phyloP scores from a whole-genome alignment of 2,888 invertebrate species.

The Rotaria magnacalcarata region DNA sequence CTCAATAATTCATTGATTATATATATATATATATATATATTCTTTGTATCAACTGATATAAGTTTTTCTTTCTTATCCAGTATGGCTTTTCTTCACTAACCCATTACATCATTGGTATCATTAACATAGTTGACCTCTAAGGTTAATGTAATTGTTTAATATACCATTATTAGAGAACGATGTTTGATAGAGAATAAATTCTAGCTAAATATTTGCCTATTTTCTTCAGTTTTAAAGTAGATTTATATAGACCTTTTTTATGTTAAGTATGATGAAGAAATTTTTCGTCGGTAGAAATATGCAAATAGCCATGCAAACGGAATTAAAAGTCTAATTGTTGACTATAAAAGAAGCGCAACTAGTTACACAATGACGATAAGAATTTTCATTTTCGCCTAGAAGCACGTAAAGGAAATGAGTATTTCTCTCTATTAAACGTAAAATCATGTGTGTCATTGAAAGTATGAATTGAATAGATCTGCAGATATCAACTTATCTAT shows the following conservation, averaged over 20 bases:
- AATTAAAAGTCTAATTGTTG: neutral
- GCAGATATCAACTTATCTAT: too few species aligned
- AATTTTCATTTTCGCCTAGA: neutral
- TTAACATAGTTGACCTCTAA: slow-evolving; percentile 20
- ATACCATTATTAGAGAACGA: neutral
- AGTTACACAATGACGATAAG: neutral
- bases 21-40: neutral
- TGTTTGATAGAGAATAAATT: neutral
- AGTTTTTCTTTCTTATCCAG: neutral
- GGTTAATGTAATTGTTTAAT: slow-evolving; percentile 11
- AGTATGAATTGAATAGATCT: too few species aligned
- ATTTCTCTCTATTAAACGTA: neutral
- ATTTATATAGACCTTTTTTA: neutral
- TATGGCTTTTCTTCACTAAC: slow-evolving; percentile 7
- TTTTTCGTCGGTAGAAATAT: neutral
- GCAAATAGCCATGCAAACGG: neutral
- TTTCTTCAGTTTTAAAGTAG: neutral
- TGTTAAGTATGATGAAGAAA: neutral
- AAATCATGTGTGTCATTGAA: too few species aligned
- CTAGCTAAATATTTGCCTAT: neutral
- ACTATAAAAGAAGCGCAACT: neutral
- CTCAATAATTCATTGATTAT: slow-evolving; percentile 7
- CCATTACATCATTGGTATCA: slow-evolving; percentile 16
- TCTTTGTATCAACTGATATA: neutral
- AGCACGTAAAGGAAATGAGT: neutral